Evolutionary conservation across 2,113 vertebrate genomes (phyloP), one percentile per base, ranked within the genome.

Genomic region (Monopterus albus): DNA sequence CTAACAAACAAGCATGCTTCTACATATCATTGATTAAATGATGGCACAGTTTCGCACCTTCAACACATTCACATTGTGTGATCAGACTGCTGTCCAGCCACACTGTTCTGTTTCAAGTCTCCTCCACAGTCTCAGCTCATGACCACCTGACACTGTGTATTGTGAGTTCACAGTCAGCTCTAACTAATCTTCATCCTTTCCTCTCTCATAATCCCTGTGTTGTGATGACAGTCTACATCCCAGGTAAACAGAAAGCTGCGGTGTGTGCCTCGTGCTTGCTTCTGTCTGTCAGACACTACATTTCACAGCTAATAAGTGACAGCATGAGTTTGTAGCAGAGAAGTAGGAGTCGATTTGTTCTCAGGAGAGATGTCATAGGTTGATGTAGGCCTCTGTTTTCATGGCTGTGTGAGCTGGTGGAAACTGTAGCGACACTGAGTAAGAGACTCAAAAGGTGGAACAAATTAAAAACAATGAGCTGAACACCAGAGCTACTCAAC

Each of bases 171-270:
- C 45, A 51, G 20, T 47, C 59, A 11, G 55, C 38, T 71, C 77
- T 40, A n/a, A 88, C 87, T 90, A 88, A 90, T 49, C 63, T 69
- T 43, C 85, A 75, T 88, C 72, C 42, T 86, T 77, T 86, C 83
- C 80, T 84, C 78, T 80, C 65, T 61, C 38, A 45, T 79, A 79
- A 72, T 70, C 73, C 81, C 79, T 86, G 78, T 93, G 91, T 89
- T 80, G 84, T 85, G 88, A 91, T 82, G 81, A 47, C 91, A 95
- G 95, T 94, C 92, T 93, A 92, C 90, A 94, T 95, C 86, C 94
- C 94, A 94, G 94, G 94, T 94, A 94, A 94, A 43, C 88, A 39
- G 35, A 79, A 64, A 63, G 78, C 58, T 46, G 81, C 26, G 14
- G 72, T 86, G 84, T 93, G 80, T 72, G 70, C 43, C 29, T 56